Conservation (phyloP, 2,797 vertebrate genomes). For the Okamejei kenojei region DNA sequence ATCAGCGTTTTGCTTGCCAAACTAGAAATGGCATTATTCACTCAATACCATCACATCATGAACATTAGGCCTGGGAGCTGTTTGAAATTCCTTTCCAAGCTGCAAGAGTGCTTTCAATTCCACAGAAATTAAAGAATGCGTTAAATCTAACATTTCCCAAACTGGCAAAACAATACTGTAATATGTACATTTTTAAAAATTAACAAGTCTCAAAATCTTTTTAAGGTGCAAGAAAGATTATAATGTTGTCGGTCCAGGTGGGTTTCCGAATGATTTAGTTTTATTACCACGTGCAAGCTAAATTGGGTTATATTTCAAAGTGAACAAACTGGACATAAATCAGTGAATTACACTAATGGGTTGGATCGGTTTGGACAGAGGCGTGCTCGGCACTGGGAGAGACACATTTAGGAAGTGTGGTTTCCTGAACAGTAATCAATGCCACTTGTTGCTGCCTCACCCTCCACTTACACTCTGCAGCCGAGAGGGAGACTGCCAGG, state of each 20-base stretch:
- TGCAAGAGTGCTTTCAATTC: not conserved
- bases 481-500: slow-evolving; percentile 43
- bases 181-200: too few relatives aligned
- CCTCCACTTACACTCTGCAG: slow-evolving; percentile 48
- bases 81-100: not conserved
- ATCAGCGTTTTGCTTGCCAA: not conserved
- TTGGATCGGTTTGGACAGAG: slow-evolving; percentile 45
- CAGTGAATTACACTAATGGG: slow-evolving; percentile 27
- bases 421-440: slow-evolving; percentile 53
- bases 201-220: too few relatives aligned
- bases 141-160: not conserved
- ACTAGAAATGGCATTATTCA: not conserved
- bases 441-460: slow-evolving; percentile 50
- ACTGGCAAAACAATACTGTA: not conserved
- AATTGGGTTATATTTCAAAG: slow-evolving; percentile 16
- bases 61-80: not conserved
- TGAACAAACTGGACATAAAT: slow-evolving; percentile 20
- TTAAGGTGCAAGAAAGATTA: too few relatives aligned
- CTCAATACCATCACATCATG: not conserved
- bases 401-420: slow-evolving; percentile 50
- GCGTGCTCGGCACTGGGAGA: slow-evolving; percentile 46
- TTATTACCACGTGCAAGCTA: not conserved
- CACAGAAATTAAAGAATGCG: not conserved
- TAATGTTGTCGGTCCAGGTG: too few relatives aligned
- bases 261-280: not conserved